These are phyloP conservation scores for Rhagophthalmus giganteus DNA, from an alignment of 2,888 invertebrate species.

Conservation along the genomic window DNA sequence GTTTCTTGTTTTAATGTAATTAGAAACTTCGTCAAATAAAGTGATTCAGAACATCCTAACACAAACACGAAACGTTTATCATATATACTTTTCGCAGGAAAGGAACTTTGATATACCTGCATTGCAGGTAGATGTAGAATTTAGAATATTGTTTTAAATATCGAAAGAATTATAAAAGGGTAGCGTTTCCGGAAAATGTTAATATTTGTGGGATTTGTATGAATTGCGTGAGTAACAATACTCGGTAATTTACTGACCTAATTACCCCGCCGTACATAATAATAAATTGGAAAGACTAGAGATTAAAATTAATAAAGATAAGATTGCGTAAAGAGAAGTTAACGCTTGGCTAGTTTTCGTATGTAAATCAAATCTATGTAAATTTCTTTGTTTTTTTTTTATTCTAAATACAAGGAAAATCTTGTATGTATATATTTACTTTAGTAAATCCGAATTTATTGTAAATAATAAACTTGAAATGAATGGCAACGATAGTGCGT, in stretches of 20 bases:
- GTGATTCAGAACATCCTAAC: slow-evolving; percentile 12
- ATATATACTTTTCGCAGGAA: slow-evolving; percentile 10
- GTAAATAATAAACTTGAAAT: too few relatives aligned
- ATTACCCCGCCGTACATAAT: too few relatives aligned
- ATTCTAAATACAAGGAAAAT: too few relatives aligned
- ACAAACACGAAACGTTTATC: slow-evolving; percentile 16
- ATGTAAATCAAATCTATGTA: too few relatives aligned
- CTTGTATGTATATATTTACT: too few relatives aligned
- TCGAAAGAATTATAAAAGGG: slow-evolving; percentile 3
- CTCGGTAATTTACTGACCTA: not conserved
- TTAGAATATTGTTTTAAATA: not conserved
- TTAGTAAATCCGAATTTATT: too few relatives aligned
- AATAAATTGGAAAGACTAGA: not conserved
- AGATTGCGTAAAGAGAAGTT: too few relatives aligned
- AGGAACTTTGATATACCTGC: slow-evolving; percentile 15
- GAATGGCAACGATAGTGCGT: too few relatives aligned
- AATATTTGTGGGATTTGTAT: not conserved
- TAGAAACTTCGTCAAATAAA: slow-evolving; percentile 16
- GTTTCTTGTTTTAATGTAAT: slow-evolving; percentile 15
- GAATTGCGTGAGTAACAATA: not conserved
- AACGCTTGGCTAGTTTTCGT: too few relatives aligned
- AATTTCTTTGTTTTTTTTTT: not conserved
- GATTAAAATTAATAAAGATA: not conserved
- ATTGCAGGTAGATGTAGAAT: slow-evolving; percentile 10
- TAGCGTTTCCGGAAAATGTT: not conserved